Base-by-base conservation (phyloP, 2,888 invertebrate genomes). In the Tenthredo scrophulariae region DNA sequence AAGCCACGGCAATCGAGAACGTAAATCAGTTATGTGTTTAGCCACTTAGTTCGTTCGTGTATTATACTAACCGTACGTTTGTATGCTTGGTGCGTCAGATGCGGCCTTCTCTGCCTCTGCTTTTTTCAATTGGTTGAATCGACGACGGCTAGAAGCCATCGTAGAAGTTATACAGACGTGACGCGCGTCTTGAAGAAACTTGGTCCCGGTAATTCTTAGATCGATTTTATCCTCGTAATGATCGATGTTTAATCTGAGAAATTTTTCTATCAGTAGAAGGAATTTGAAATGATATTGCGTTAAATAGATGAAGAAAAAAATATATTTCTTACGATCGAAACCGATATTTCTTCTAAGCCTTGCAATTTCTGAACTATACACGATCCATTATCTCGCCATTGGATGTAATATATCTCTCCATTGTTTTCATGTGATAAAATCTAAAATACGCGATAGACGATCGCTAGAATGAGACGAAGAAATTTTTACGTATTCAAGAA, bases 401-500 rank as follows among this genome's bases (percentile, higher is more conserved):
- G 0, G n/a, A 54, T 54, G 54, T 54, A n/a, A 37, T 70, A 37
- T 37, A 70, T 70, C 70, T 74, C 40, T 26, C 72, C 43, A 43
- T 43, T 74, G 72, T 74, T 3, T 37, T 29, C 15, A 7, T 13
- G 72, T 43, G n/a, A 74, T 43, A 43, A 74, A 74, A 74, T 74
- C 43, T 74, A n/a, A 43, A 74, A 40, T 43, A 67, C 67, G 72
- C 67, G 72, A 74, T 74, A 74, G 40, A 43, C 40, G 40, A 15
- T 40, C 70, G 37, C 46, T 10, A 33, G 15, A 54, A 18, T 33
- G 5, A 54, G 54, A 77, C 37, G 75, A 13, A 77, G 29, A 50
- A 50, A 77, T 54, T 54, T 54, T 91, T 90, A 89, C 79, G 91
- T 91, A 92, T 92, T 92, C 91, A 89, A 88, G 88, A 87, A 89